These are phyloP conservation scores for Coptotermes formosanus DNA, from an alignment of 1,140 invertebrate species.

Conservation along the genomic window DNA sequence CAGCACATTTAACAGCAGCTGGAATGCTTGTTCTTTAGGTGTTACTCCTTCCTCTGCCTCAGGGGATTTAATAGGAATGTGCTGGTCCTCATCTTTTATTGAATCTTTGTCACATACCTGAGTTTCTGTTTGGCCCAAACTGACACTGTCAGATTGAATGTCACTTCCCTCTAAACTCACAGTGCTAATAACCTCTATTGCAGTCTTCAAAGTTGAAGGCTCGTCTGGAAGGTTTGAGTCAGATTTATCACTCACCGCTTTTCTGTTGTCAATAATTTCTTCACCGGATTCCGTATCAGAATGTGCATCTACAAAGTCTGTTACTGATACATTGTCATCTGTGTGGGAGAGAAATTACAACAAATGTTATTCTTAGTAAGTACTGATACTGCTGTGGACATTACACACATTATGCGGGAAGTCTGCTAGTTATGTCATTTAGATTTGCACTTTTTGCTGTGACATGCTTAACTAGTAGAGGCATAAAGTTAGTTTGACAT, in stretches of 20 bases:
- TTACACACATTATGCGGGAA: not conserved
- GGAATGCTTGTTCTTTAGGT: slow-evolving; percentile 20
- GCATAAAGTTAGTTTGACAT: no score
- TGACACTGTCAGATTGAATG: not conserved
- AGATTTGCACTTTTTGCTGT: no score
- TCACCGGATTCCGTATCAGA: slow-evolving; percentile 31
- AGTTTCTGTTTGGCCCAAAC: not conserved
- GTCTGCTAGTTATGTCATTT: no score
- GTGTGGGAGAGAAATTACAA: slow-evolving; percentile 17
- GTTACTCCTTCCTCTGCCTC: slow-evolving; percentile 12
- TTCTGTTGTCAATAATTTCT: slow-evolving; percentile 30
- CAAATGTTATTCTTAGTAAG: not conserved
- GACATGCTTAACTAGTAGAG: no score
- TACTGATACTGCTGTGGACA: not conserved
- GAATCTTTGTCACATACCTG: not conserved
- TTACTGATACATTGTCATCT: slow-evolving; percentile 33
- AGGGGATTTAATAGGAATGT: slow-evolving; percentile 26
- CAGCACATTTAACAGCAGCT: slow-evolving; percentile 1
- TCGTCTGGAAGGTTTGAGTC: slow-evolving; percentile 25
- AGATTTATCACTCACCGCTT: slow-evolving; percentile 34
- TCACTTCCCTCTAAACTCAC: not conserved
- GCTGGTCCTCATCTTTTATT: not conserved
- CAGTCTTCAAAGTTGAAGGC: not conserved
- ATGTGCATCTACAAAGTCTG: slow-evolving; percentile 34
- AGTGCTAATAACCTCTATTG: not conserved